A percentile compares a stretch with the other conserved stretches of the same genome.
Conservation (phyloP, 2,113 vertebrate genomes). For the Tichodroma muraria region DNA sequence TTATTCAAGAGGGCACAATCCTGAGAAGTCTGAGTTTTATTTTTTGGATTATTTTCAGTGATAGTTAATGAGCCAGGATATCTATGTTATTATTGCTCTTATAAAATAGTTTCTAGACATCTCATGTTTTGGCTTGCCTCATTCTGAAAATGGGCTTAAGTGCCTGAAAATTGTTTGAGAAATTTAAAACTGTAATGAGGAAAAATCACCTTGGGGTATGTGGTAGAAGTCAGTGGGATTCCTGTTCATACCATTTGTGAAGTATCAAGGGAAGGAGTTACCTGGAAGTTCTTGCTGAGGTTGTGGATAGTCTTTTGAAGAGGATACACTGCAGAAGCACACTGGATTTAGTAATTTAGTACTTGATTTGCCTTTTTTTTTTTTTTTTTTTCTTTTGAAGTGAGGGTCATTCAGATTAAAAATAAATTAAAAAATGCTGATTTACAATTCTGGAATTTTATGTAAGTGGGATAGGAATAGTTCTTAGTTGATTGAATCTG, state of each 20-base stretch:
- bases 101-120: not conserved
- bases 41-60: not conserved
- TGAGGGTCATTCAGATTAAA: not conserved
- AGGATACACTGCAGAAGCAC: not conserved
- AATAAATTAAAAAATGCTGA: not conserved
- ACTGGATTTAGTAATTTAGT: not conserved
- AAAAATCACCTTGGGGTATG: not conserved
- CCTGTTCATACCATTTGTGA: not conserved
- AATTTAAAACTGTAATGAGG: not conserved
- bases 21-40: not conserved
- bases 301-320: not conserved
- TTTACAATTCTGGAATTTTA: not conserved
- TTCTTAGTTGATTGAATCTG: conserved; percentile 21
- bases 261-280: not conserved
- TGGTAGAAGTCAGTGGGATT: not conserved
- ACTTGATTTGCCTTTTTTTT: not conserved
- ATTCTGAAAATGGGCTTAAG: not conserved
- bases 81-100: not conserved
- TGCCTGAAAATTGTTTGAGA: conserved; percentile 25
- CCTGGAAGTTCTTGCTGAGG: not conserved
- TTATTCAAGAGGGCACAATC: not conserved
- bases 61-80: not conserved
- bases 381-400: not conserved
- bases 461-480: not conserved
- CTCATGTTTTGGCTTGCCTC: conserved; percentile 31